Evolutionary conservation across 37 sponge, comb jelly and placozoan species (phyloP).

Genomic region (Ephydatia muelleri): DNA sequence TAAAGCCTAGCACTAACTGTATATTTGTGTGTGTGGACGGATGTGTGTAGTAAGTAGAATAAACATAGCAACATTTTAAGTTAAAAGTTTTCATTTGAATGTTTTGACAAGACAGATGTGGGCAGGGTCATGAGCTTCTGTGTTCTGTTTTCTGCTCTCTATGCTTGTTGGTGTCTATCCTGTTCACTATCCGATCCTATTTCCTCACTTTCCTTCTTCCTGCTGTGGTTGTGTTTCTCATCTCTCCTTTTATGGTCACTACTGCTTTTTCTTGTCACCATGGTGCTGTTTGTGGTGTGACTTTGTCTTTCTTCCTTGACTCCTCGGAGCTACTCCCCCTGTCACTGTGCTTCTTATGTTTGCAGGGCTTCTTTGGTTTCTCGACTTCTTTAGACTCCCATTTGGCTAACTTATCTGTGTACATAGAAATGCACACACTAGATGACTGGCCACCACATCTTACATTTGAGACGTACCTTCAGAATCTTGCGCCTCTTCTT

Average conservation of each 20-base stretch:
- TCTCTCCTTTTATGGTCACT: background rate
- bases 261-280: slow-evolving; percentile 6
- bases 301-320: slow-evolving; percentile 26
- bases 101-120: no score
- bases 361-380: no score
- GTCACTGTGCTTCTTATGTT: no score
- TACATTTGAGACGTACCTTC: slow-evolving; percentile 23
- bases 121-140: no score
- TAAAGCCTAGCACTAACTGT: no score
- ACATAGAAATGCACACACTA: slow-evolving; percentile 4
- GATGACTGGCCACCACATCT: slow-evolving; percentile 15
- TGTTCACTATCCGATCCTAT: slow-evolving; percentile 15
- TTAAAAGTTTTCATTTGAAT: no score
- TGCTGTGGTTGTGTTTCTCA: slow-evolving; percentile 9
- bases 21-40: no score
- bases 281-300: background rate
- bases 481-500: slow-evolving; percentile 67
- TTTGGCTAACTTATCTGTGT: slow-evolving; percentile 35
- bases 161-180: background rate
- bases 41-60: no score
- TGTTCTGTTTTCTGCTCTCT: no score
- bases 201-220: slow-evolving; percentile 9
- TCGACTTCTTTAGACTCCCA: slow-evolving; percentile 6
- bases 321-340: background rate
- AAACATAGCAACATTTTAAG: no score